Base-by-base conservation (phyloP, 37 sponge, comb jelly and placozoan genomes). In the Chondrilla cf. caribensis region DNA sequence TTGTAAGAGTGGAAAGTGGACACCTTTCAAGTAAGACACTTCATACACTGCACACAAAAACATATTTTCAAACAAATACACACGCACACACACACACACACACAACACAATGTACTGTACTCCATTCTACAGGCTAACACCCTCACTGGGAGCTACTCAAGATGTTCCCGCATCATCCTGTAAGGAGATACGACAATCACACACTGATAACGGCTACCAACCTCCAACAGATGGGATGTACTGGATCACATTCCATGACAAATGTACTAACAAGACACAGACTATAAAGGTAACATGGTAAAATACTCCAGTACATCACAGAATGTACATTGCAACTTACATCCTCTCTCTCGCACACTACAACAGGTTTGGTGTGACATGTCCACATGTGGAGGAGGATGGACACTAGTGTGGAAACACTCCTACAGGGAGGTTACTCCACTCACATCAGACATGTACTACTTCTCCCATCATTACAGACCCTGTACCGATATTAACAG, bases 381-480 rank as follows among this genome's bases (percentile, higher is more conserved):
- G 62, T 36, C 24, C 60, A 59, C 41, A 14, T 58, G 62, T 80
- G 81, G 81, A 60, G 81, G 81, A 80, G 81, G 81, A 59, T 80
- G 81, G 81, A 62, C 81, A 35, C 81, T 80, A 18, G 81, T 80
- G 7, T 80, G 81, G 81, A 58, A 80, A 59, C 81, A 80, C 25
- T 62, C 65, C 21, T 80, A 38, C 62, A 29, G 58, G 81, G 81
- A 80, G 62, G 62, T 60, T 28, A 26, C 15, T 7, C 81, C 81
- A 5, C 81, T 80, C 81, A 60, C 81, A 58, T 35, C 62, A 37
- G 40, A 80, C 62, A 80, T 80, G 81, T 80, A 80, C 65, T 80
- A 80, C 40, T 80, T 80, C 65, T 39, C 40, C 60, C 5, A n/a
- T 36, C 36, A 33, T 39, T 36, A 62, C 62, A 58, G 62, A 35